Base-by-base conservation (phyloP, 2,113 vertebrate species). In the Numida meleagris region DNA sequence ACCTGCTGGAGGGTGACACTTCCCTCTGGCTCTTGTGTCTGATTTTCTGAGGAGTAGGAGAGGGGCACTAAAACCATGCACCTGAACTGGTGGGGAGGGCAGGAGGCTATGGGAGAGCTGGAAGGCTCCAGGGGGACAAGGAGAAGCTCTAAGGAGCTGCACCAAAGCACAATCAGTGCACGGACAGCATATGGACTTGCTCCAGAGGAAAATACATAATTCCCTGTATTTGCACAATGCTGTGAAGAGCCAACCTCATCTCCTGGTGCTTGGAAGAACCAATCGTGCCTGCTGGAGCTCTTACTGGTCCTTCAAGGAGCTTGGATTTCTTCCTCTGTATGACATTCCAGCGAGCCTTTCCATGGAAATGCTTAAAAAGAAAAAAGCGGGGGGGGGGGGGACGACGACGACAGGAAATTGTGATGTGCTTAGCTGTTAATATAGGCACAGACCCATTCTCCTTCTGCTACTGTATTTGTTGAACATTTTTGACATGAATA, bases 341-440 rank as follows among this genome's bases (percentile, higher is more conserved):
- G 55, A 59, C 82, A 94, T 94, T 96, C 89, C 82, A 82, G n/a
- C 18, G n/a, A 79, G 24, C 53, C 73, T 94, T 95, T 88, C 86
- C 55, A 96, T 70, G 62, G 53, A 72, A 88, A 89, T 93, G 20
- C 24, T 93, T 84, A 67, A 90, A 40, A 82, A 90, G 71, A 21
- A 82, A 90, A 74, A 21, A 63, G 31, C 20, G 50, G 50, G 50
- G 50, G 25, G 8, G 21, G 48, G 12, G 48, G 25, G 82, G 90
- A 92, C n/a, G n/a, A n/a, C n/a, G n/a, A n/a, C n/a, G n/a, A 72
- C 89, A 95, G 88, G 93, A 96, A 96, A 94, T 65, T 62, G 70
- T 94, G 81, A 87, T 82, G 66, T 87, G 67, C 78, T 94, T 91
- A 93, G 82, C 71, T 91, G 74, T 91, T 82, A 82, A 67, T 80